Conservation (phyloP, 2,888 invertebrate species). For the Volucella inanis region DNA sequence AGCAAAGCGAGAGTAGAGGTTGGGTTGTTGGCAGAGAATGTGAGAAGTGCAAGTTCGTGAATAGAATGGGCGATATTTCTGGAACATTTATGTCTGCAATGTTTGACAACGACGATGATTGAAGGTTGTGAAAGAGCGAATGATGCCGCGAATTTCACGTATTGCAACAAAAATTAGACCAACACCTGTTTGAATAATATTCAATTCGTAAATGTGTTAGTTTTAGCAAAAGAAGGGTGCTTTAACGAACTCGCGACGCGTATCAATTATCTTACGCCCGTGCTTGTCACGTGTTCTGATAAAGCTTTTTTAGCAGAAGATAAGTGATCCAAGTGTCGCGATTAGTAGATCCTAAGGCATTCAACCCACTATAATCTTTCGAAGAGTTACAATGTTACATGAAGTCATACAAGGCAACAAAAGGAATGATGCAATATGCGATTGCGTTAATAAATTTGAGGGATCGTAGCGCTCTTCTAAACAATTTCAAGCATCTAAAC, state of each 20-base stretch:
- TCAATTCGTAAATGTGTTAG: slow-evolving; percentile 15
- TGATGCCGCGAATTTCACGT: no score
- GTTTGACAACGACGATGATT: background rate
- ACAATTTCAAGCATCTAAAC: no score
- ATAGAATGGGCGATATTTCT: background rate
- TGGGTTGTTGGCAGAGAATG: slow-evolving; percentile 17
- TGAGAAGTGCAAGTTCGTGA: background rate
- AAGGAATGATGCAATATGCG: background rate
- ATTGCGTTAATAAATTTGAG: background rate
- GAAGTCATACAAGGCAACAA: background rate
- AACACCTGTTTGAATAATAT: background rate
- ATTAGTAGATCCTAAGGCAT: background rate
- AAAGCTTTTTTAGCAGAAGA: background rate
- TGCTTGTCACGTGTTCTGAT: background rate
- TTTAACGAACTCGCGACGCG: slow-evolving; percentile 18
- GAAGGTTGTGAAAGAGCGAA: slow-evolving; percentile 2
- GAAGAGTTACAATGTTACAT: background rate
- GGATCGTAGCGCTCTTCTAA: background rate
- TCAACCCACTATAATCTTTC: slow-evolving; percentile 7
- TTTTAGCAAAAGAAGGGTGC: background rate
- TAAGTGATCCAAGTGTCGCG: background rate
- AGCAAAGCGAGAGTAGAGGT: slow-evolving; percentile 9
- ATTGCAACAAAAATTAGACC: background rate
- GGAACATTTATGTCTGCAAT: background rate
- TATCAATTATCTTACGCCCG: background rate